These are phyloP conservation scores for Ditylenchus weischeri DNA, from an alignment of 2,888 invertebrate genomes.

Conservation along the genomic window DNA sequence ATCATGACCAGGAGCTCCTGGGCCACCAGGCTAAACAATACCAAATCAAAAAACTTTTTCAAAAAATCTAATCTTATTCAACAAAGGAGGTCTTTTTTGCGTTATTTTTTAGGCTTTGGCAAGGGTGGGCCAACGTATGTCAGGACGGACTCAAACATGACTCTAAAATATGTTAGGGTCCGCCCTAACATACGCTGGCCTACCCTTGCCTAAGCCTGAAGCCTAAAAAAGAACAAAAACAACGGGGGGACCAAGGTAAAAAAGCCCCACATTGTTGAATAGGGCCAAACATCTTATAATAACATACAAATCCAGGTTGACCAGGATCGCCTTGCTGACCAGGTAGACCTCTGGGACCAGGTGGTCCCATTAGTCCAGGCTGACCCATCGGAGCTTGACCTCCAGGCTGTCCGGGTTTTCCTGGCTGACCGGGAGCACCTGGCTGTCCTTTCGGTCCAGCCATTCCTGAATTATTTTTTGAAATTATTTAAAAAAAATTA, in stretches of 20 bases:
- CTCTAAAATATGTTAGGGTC: too few species aligned
- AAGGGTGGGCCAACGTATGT: too few species aligned
- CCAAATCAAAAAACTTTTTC: too few species aligned
- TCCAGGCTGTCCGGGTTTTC: not conserved
- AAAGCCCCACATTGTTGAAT: not conserved
- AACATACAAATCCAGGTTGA: not conserved
- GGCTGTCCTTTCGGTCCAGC: not conserved
- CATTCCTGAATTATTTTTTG: not conserved
- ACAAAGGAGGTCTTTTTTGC: too few species aligned
- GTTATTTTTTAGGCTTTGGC: too few species aligned
- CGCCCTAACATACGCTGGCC: too few species aligned
- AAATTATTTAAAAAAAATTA: not conserved
- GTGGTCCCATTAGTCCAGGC: conserved; percentile 12
- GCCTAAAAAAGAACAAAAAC: too few species aligned
- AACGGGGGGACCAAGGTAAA: too few species aligned
- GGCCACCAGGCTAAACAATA: conserved; percentile 1
- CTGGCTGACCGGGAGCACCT: not conserved
- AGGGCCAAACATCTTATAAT: too few species aligned
- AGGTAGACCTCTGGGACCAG: conserved; percentile 1
- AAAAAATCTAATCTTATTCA: too few species aligned
- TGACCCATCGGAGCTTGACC: conserved; percentile 5
- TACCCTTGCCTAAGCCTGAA: too few species aligned
- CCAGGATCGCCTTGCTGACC: not conserved
- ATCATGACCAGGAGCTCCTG: conserved; percentile 5
- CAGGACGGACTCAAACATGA: too few species aligned